These are phyloP conservation scores for Hydrolagus affinis DNA, from an alignment of 2,113 vertebrate genomes.

Conservation along the genomic window DNA sequence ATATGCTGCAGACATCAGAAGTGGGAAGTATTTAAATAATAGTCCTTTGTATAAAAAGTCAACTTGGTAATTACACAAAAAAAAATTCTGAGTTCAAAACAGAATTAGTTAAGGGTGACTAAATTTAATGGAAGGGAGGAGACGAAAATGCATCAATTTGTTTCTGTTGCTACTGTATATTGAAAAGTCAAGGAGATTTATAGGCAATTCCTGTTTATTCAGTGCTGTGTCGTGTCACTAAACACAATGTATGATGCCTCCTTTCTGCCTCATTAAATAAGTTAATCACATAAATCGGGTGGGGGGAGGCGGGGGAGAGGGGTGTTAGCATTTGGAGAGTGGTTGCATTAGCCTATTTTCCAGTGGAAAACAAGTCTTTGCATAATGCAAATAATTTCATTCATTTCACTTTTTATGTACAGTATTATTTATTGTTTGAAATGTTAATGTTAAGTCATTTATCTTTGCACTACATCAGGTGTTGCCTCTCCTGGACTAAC, in stretches of 20 bases:
- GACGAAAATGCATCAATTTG: slow-evolving; percentile 42
- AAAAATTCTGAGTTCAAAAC: neutral
- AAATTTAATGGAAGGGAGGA: slow-evolving; percentile 28
- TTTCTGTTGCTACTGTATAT: slow-evolving; percentile 49
- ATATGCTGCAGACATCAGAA: neutral
- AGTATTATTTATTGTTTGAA: neutral
- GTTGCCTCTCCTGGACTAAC: neutral
- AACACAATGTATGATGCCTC: slow-evolving; percentile 49
- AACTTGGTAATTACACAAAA: neutral
- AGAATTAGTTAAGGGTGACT: slow-evolving; percentile 22
- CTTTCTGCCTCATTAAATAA: slow-evolving; percentile 64
- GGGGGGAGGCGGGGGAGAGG: too few species aligned
- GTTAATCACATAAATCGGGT: slow-evolving; percentile 63
- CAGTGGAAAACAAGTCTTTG: neutral
- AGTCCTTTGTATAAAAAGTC: neutral
- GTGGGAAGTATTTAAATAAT: neutral
- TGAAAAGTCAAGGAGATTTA: slow-evolving; percentile 54
- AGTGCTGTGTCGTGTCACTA: slow-evolving; percentile 48
- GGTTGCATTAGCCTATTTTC: slow-evolving; percentile 24
- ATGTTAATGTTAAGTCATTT: neutral
- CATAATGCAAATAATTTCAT: neutral
- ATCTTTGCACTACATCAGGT: too few species aligned
- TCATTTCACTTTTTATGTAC: neutral
- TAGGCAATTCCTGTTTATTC: slow-evolving; percentile 54
- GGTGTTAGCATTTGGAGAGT: neutral